Evolutionary conservation across 2,888 invertebrate genomes (phyloP).

Genomic region (Sarcophaga carnaria): DNA sequence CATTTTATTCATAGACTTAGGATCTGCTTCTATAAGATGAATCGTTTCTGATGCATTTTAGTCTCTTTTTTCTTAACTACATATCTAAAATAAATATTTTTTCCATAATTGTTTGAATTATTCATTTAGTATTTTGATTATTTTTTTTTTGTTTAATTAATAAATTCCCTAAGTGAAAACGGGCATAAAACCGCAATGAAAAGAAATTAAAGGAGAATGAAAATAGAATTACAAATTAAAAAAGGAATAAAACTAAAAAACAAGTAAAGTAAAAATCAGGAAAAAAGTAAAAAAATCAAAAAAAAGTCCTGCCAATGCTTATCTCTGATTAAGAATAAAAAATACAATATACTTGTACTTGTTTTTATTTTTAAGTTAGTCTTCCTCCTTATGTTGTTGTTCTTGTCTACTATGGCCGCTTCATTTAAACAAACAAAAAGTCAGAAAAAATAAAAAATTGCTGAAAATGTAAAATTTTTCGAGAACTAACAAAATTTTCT

Average conservation of each 20-base stretch:
- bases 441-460: not conserved
- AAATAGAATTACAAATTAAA: not conserved
- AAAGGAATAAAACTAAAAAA: not conserved
- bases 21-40: too few species aligned
- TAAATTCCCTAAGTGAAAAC: not conserved
- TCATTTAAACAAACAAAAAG: slow-evolving; percentile 20
- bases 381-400: not conserved
- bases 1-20: too few species aligned
- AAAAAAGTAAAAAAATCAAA: not conserved
- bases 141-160: not conserved
- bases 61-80: too few species aligned
- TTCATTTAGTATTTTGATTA: not conserved
- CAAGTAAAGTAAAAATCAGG: not conserved
- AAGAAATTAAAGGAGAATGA: not conserved
- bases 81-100: too few species aligned
- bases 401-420: slow-evolving; percentile 18
- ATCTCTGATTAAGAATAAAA: not conserved
- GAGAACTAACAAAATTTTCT: slow-evolving; percentile 32
- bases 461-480: slow-evolving; percentile 43
- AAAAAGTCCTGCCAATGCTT: slow-evolving; percentile 8
- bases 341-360: not conserved
- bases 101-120: not conserved
- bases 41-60: too few species aligned
- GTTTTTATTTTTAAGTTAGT: not conserved
- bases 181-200: not conserved